Evolutionary conservation across 2,113 vertebrate species (phyloP).

Genomic region (Nestor notabilis): DNA sequence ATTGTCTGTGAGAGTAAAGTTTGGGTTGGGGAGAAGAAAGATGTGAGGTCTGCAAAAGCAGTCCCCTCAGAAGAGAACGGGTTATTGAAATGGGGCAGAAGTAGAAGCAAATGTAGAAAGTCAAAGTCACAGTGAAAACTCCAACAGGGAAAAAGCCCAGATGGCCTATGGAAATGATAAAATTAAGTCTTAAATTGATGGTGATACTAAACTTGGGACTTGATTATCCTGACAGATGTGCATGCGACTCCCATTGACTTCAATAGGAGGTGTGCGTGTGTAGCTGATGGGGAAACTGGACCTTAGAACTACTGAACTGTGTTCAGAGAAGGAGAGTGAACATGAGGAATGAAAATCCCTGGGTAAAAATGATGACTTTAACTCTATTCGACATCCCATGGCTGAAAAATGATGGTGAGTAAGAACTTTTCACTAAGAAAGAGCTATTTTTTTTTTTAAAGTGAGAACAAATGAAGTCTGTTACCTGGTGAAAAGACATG

Average conservation of each 20-base stretch:
- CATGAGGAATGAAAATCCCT: neutral
- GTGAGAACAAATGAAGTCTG: neutral
- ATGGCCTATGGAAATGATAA: conserved; percentile 54
- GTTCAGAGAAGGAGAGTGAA: neutral
- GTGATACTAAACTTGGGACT: conserved; percentile 49
- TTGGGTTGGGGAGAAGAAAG: neutral
- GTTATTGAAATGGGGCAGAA: neutral
- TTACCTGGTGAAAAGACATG: neutral
- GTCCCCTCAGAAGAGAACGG: neutral
- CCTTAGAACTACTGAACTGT: neutral
- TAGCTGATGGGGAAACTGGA: neutral
- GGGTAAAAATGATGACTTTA: neutral
- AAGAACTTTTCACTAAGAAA: neutral
- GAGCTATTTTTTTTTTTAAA: neutral
- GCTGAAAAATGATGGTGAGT: accelerated
- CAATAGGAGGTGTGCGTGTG: neutral
- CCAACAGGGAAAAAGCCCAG: conserved; percentile 27
- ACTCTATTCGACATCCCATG: neutral
- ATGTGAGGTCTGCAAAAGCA: neutral
- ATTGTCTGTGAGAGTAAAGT: neutral
- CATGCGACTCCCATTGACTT: conserved; percentile 1
- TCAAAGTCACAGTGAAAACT: conserved; percentile 20
- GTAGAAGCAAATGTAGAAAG: neutral
- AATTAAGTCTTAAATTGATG: conserved; percentile 63
- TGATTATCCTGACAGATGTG: conserved; percentile 64